Conservation (phyloP, 2,113 vertebrate species). For the Erpornis zantholeuca region DNA sequence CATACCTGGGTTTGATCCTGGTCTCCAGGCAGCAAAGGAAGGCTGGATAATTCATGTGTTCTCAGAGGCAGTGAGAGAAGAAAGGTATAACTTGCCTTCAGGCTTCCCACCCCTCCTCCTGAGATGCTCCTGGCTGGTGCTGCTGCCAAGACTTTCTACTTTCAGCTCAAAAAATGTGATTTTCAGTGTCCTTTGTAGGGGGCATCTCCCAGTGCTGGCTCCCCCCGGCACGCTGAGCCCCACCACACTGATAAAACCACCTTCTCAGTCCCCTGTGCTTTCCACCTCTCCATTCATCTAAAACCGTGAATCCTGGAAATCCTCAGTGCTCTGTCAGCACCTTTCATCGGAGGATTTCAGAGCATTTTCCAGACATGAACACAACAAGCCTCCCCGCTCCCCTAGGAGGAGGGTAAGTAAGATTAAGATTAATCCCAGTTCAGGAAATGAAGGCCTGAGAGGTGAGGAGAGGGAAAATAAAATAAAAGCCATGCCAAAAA, state of each 20-base stretch:
- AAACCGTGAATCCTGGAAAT: not conserved
- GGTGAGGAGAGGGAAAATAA: not conserved
- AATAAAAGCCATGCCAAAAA: not conserved
- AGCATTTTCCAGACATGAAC: not conserved
- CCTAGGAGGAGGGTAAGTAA: not conserved
- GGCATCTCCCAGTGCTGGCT: not conserved
- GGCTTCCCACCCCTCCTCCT: not conserved
- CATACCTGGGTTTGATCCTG: conserved; percentile 2
- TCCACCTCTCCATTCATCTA: not conserved
- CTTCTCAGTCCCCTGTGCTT: not conserved
- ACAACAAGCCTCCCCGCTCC: not conserved
- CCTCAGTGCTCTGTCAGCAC: not conserved
- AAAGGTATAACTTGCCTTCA: conserved; percentile 31
- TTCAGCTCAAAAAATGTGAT: not conserved
- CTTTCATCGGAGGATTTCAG: not conserved
- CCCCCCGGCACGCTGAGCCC: accelerated
- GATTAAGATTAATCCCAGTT: conserved; percentile 5
- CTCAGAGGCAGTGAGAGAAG: not conserved
- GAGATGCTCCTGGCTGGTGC: not conserved
- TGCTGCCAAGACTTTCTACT: not conserved
- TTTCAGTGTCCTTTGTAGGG: not conserved
- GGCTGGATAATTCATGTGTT: conserved; percentile 28
- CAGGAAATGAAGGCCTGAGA: not conserved
- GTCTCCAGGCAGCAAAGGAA: not conserved
- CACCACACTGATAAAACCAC: not conserved